A percentile compares a stretch with the other conserved stretches of the same genome.
These are phyloP conservation scores for Corapipo altera DNA, from an alignment of 2,113 vertebrate species.

Conservation along the genomic window DNA sequence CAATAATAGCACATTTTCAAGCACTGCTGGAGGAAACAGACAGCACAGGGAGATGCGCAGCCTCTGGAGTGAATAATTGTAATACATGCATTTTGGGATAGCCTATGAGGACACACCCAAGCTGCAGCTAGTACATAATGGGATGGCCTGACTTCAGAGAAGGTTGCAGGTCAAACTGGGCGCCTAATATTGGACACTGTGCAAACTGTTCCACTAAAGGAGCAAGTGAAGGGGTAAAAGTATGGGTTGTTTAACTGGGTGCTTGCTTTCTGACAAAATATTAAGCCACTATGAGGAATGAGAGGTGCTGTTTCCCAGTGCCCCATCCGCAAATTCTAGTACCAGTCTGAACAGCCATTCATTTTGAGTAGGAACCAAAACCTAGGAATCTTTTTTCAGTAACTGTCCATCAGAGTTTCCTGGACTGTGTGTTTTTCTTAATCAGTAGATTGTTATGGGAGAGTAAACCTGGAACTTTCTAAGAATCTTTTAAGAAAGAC, in stretches of 20 bases:
- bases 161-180: conserved; percentile 26
- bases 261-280: neutral
- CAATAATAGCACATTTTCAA: conserved; percentile 71
- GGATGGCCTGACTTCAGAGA: neutral
- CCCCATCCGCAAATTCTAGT: neutral
- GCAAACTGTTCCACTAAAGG: neutral
- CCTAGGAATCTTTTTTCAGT: neutral
- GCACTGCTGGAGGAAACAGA: conserved; percentile 68
- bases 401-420: neutral
- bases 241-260: conserved; percentile 1
- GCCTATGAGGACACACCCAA: neutral
- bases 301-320: neutral
- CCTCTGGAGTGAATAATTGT: conserved; percentile 26
- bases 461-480: neutral
- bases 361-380: neutral
- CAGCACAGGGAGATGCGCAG: conserved; percentile 52
- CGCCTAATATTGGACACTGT: neutral
- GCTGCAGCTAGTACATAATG: neutral
- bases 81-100: conserved; percentile 9
- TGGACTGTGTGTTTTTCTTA: neutral
- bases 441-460: neutral
- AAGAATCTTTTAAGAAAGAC: neutral
- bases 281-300: neutral
- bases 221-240: neutral
- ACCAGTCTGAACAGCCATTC: neutral